Evolutionary conservation across 1,140 invertebrate genomes (phyloP).

Genomic region (Hycleus phaleratus): DNA sequence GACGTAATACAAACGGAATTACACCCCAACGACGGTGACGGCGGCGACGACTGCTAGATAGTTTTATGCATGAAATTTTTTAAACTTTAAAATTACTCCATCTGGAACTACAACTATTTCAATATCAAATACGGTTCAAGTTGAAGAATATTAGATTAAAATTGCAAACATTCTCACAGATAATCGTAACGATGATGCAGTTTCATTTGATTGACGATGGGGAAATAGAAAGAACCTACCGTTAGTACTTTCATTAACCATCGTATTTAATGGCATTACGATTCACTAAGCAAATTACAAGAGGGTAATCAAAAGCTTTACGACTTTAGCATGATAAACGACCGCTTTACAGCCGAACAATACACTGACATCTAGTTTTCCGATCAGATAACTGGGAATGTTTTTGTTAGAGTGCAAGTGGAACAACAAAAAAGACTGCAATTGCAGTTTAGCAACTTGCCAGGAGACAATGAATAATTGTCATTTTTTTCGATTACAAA

Average conservation of each 20-base stretch:
- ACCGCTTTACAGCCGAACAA: not conserved
- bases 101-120: not conserved
- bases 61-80: slow-evolving; percentile 9
- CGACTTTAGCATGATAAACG: slow-evolving; percentile 13
- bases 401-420: no score
- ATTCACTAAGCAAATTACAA: slow-evolving; percentile 13
- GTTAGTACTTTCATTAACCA: slow-evolving; percentile 7
- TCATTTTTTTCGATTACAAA: no score
- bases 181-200: no score
- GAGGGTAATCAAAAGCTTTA: slow-evolving; percentile 14
- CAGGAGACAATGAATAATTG: no score
- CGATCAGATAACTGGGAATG: no score
- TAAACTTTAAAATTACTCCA: slow-evolving; percentile 5
- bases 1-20: not conserved
- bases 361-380: no score
- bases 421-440: no score
- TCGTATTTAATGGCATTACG: slow-evolving; percentile 9
- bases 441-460: no score
- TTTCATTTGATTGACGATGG: no score
- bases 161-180: no score
- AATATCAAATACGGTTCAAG: not conserved
- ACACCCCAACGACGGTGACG: slow-evolving; percentile 1
- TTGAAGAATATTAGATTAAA: no score
- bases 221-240: no score
- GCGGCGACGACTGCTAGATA: not conserved